phyloP scores from a whole-genome alignment of 1,140 invertebrate genomes.

The Camponotus floridanus region DNA sequence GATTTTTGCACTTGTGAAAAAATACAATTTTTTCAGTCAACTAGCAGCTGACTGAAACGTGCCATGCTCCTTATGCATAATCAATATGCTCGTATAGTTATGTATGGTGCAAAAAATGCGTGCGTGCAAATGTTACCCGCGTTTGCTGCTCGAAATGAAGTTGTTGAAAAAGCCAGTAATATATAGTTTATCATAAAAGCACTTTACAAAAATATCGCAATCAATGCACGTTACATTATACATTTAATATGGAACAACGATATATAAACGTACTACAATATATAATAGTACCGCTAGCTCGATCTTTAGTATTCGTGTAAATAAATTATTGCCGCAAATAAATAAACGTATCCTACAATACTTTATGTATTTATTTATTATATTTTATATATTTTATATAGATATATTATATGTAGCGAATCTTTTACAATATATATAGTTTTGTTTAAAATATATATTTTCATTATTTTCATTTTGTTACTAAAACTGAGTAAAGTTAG shows the following conservation, averaged over 20 bases:
- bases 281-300: constrained; percentile 13
- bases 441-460: no score
- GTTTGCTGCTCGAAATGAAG: constrained; percentile 1
- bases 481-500: no score
- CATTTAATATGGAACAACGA: neutral
- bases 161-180: constrained; percentile 38
- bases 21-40: neutral
- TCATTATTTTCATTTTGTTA: no score
- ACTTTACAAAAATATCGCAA: neutral
- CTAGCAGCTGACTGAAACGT: neutral
- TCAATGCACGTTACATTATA: constrained; percentile 7
- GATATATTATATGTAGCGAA: neutral
- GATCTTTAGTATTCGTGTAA: constrained; percentile 10
- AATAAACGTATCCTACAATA: neutral
- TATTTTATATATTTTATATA: neutral
- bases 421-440: no score
- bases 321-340: neutral
- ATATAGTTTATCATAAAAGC: neutral
- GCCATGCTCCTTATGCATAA: constrained; percentile 23
- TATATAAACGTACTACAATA: constrained; percentile 26
- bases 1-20: constrained; percentile 30
- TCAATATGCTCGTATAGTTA: neutral
- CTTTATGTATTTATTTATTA: neutral
- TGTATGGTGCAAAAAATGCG: neutral
- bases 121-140: neutral